A percentile compares a stretch with the other conserved stretches of the same genome.
phyloP scores from a whole-genome alignment of 2,888 invertebrate genomes.

The Cephus rjabovi region DNA sequence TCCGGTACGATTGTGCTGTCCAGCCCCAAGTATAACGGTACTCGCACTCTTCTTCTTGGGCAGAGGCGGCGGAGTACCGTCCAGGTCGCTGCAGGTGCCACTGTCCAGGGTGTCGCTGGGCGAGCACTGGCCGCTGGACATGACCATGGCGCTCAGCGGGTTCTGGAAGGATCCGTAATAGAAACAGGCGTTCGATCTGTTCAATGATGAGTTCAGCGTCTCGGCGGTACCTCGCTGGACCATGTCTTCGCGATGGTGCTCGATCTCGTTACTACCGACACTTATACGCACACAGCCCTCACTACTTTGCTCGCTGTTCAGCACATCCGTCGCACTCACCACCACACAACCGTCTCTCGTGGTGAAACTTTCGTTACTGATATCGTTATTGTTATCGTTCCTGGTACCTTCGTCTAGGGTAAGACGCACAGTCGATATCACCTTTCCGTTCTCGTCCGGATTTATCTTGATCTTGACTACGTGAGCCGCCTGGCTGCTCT shows the following conservation, averaged over 20 bases:
- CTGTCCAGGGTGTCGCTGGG: conserved; percentile 87
- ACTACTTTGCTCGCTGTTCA: conserved; percentile 30
- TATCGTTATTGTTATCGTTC: conserved; percentile 16
- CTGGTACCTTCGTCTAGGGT: conserved; percentile 43
- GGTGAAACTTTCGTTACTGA: neutral
- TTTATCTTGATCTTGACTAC: conserved; percentile 80
- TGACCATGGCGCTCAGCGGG: conserved; percentile 71
- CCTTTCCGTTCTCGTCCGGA: conserved; percentile 66
- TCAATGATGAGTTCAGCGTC: conserved; percentile 46
- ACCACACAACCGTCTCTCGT: conserved; percentile 40
- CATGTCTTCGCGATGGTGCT: conserved; percentile 65
- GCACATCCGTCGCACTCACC: conserved; percentile 45
- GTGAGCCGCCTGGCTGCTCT: conserved; percentile 62
- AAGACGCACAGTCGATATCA: conserved; percentile 54
- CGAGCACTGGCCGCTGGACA: conserved; percentile 86
- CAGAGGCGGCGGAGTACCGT: conserved; percentile 78
- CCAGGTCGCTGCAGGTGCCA: conserved; percentile 87
- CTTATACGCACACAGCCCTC: conserved; percentile 72
- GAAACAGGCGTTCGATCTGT: conserved; percentile 68
- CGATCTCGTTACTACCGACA: conserved; percentile 67
- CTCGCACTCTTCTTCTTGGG: conserved; percentile 73
- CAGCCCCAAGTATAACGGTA: conserved; percentile 59
- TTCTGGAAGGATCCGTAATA: conserved; percentile 74
- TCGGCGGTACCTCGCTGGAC: conserved; percentile 61
- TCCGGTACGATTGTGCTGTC: conserved; percentile 69